A percentile compares a stretch with the other conserved stretches of the same genome.
phyloP scores from a whole-genome alignment of 2,797 vertebrate species.

The Ambastaia sidthimunki region DNA sequence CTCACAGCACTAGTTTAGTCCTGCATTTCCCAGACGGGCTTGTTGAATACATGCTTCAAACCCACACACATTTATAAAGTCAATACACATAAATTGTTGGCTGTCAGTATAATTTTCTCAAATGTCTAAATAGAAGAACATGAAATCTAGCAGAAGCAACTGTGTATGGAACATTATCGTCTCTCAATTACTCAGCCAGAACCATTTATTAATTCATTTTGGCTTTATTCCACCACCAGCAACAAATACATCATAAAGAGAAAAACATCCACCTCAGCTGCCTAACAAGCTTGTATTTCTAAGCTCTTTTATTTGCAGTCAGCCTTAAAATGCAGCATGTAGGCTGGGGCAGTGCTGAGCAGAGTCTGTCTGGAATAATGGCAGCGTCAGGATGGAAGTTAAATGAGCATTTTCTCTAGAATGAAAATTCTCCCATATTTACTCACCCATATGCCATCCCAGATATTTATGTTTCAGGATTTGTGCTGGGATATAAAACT shows the following conservation, averaged over 20 bases:
- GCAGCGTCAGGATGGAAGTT: conserved; percentile 25
- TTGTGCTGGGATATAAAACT: conserved; percentile 47
- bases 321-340: conserved; percentile 12
- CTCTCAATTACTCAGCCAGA: conserved; percentile 59
- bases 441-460: no score
- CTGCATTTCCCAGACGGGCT: conserved; percentile 22
- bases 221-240: conserved; percentile 52
- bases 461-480: no score
- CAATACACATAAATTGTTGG: no score
- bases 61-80: no score
- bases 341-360: conserved; percentile 15
- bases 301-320: conserved; percentile 5
- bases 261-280: background rate
- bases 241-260: conserved; percentile 65
- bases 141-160: background rate
- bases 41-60: conserved; percentile 33
- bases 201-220: conserved; percentile 75
- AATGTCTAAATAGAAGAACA: no score
- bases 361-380: conserved; percentile 41
- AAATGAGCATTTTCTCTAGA: no score
- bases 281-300: conserved; percentile 18
- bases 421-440: no score
- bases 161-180: background rate
- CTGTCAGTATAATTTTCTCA: no score
- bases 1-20: conserved; percentile 75